Conservation (phyloP, 2,113 vertebrate genomes). For the Epinephelus fuscoguttatus region DNA sequence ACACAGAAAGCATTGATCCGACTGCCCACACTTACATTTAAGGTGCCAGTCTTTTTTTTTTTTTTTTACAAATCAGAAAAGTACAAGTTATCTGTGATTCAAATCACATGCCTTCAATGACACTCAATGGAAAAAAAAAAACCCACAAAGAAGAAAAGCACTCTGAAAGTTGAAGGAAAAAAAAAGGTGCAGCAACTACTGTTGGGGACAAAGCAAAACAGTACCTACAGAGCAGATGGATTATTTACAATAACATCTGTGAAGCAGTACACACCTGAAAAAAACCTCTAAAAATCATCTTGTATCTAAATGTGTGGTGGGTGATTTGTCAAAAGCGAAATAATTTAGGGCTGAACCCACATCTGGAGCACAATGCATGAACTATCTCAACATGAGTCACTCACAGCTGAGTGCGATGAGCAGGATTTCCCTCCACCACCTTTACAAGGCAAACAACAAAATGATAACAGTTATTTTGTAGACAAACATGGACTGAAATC, state of each 20-base stretch:
- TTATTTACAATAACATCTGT: conserved; percentile 61
- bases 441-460: conserved; percentile 52
- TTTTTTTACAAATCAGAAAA: conserved; percentile 50
- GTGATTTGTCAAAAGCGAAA: conserved; percentile 33
- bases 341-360: conserved; percentile 12
- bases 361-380: conserved; percentile 24
- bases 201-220: not conserved
- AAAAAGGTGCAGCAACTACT: not conserved
- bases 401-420: conserved; percentile 7
- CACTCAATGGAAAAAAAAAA: conserved; percentile 64
- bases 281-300: not conserved
- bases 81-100: conserved; percentile 53
- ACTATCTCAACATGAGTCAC: conserved; percentile 14
- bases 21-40: conserved; percentile 44
- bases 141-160: conserved; percentile 38
- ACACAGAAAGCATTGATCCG: conserved; percentile 61
- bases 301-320: conserved; percentile 18
- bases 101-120: conserved; percentile 64
- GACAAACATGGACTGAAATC: conserved; percentile 18
- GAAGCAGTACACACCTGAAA: conserved; percentile 13
- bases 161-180: conserved; percentile 16
- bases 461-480: conserved; percentile 17
- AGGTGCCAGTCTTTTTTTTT: conserved; percentile 46
- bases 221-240: conserved; percentile 31
- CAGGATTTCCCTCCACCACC: conserved; percentile 27